Conservation (phyloP, 2,113 vertebrate genomes). For the Nycticryphes semicollaris region DNA sequence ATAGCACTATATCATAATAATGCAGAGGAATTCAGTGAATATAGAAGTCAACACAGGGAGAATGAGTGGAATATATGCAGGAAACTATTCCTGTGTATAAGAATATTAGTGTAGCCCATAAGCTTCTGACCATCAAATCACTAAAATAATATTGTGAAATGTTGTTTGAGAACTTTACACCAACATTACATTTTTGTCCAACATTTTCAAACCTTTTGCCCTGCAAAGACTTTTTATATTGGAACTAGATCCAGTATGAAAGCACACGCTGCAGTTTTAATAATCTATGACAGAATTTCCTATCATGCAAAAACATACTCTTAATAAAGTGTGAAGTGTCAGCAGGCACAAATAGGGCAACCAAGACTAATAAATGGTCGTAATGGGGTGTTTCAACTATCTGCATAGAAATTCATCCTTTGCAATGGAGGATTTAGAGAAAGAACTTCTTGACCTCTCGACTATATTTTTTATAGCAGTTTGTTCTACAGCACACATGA, state of each 20-base stretch:
- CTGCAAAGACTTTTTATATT: neutral
- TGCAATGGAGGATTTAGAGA: neutral
- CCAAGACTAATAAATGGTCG: neutral
- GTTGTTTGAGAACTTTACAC: neutral
- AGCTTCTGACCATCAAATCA: neutral
- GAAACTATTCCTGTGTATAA: neutral
- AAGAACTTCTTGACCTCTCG: slow-evolving; percentile 28
- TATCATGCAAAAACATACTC: neutral
- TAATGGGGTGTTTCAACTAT: slow-evolving; percentile 5
- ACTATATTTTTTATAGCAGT: slow-evolving; percentile 30
- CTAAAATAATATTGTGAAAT: neutral
- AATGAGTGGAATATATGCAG: neutral
- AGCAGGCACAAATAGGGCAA: neutral
- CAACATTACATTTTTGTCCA: neutral
- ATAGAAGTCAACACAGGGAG: neutral
- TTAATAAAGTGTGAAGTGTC: slow-evolving; percentile 31
- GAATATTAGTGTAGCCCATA: neutral
- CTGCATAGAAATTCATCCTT: slow-evolving; percentile 41
- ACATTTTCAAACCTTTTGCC: neutral
- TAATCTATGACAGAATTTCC: slow-evolving; percentile 38
- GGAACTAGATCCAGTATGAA: neutral
- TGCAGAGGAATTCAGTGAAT: neutral
- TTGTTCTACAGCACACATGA: slow-evolving; percentile 49
- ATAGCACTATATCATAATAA: neutral
- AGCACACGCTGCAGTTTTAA: neutral